Conservation (phyloP, 2,113 vertebrate genomes). For the Pithys albifrons region DNA sequence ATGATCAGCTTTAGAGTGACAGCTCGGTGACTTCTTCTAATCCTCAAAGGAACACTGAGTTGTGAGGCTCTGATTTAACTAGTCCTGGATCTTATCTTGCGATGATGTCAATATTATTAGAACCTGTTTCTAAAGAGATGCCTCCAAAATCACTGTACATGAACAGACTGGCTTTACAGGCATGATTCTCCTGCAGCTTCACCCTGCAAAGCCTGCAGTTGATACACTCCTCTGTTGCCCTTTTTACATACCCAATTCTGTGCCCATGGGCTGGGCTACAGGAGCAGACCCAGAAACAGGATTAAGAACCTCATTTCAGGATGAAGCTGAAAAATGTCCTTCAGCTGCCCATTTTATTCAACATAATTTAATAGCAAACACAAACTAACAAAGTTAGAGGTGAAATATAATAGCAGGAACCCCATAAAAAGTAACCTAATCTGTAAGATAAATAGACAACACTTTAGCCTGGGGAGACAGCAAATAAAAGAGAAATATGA, state of each 20-base stretch:
- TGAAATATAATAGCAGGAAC: slow-evolving; percentile 67
- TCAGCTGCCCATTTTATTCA: slow-evolving; percentile 61
- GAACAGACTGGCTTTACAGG: not conserved
- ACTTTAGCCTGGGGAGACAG: slow-evolving; percentile 69
- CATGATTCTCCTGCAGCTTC: not conserved
- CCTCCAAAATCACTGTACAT: slow-evolving; percentile 29
- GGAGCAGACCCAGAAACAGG: slow-evolving; percentile 24
- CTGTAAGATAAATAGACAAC: slow-evolving; percentile 66
- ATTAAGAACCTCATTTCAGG: slow-evolving; percentile 43
- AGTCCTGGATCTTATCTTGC: slow-evolving; percentile 62
- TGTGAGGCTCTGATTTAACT: slow-evolving; percentile 54
- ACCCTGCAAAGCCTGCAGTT: not conserved
- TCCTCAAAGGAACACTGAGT: slow-evolving; percentile 47
- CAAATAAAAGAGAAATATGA: slow-evolving; percentile 72
- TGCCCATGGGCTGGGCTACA: not conserved
- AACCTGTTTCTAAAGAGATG: slow-evolving; percentile 29
- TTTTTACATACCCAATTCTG: not conserved
- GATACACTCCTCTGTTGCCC: not conserved
- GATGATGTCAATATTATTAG: slow-evolving; percentile 59
- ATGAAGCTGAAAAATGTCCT: slow-evolving; percentile 59
- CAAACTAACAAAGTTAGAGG: slow-evolving; percentile 73
- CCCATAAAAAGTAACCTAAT: slow-evolving; percentile 70
- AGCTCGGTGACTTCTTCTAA: slow-evolving; percentile 61
- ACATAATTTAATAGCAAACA: slow-evolving; percentile 73
- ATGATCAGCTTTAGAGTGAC: slow-evolving; percentile 68